A percentile compares a stretch with the other conserved stretches of the same genome.
Evolutionary conservation across 35 echinoderm and acorn worm genomes (phyloP).

Genomic region (Hemicentrotus pulcherrimus): DNA sequence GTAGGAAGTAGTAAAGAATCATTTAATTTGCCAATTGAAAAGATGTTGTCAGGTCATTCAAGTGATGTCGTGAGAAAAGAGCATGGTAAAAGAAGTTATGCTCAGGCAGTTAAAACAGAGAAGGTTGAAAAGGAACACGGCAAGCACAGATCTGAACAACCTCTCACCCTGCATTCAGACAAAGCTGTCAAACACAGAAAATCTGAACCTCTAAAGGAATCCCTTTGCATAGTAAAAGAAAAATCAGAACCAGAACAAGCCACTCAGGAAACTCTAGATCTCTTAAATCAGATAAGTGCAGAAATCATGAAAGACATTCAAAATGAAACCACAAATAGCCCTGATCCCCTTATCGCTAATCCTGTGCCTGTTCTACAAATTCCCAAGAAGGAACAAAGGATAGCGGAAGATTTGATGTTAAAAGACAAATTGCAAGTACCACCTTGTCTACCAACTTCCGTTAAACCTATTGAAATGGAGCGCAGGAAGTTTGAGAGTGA

Average conservation of each 20-base stretch:
- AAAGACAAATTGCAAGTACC: background rate
- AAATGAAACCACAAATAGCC: conserved; percentile 36
- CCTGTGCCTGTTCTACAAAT: background rate
- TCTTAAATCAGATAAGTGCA: conserved; percentile 48
- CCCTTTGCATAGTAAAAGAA: background rate
- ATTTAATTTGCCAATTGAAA: background rate
- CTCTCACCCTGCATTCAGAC: conserved; percentile 1
- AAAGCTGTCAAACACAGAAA: conserved; percentile 21
- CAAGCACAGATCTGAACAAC: background rate
- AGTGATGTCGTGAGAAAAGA: background rate
- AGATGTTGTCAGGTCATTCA: background rate
- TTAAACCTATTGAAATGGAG: background rate
- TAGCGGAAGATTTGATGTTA: background rate
- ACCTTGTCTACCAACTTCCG: background rate
- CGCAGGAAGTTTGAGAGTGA: background rate
- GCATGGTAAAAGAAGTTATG: conserved; percentile 5
- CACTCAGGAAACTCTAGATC: conserved; percentile 44
- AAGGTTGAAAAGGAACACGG: conserved; percentile 33
- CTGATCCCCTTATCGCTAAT: background rate
- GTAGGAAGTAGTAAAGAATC: conserved; percentile 22
- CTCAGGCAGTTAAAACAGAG: background rate
- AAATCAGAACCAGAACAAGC: conserved; percentile 21
- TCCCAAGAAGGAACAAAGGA: background rate
- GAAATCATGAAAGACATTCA: conserved; percentile 67
- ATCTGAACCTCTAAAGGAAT: background rate